Evolutionary conservation across 2,888 invertebrate species (phyloP).

Genomic region (Scaeva pyrastri): DNA sequence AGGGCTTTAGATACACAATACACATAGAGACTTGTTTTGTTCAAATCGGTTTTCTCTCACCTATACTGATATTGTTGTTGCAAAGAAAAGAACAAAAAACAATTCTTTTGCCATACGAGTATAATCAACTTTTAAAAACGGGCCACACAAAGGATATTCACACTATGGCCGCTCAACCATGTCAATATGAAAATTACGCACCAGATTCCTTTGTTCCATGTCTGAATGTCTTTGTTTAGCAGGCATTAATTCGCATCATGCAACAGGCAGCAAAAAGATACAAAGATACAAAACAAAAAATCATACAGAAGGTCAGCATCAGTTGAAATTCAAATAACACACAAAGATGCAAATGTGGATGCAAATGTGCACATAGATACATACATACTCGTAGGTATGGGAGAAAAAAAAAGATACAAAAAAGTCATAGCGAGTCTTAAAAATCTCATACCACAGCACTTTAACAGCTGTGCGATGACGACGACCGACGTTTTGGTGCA

Average conservation of each 20-base stretch:
- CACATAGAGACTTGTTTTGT: slow-evolving; percentile 23
- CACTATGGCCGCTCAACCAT: slow-evolving; percentile 36
- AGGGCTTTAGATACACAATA: slow-evolving; percentile 1
- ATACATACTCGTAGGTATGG: not conserved
- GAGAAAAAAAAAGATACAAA: slow-evolving; percentile 18
- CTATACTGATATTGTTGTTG: not conserved
- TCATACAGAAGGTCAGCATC: slow-evolving; percentile 60
- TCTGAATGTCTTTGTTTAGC: slow-evolving; percentile 24
- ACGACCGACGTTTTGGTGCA: slow-evolving; percentile 39
- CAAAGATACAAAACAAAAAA: slow-evolving; percentile 30
- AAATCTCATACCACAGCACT: slow-evolving; percentile 38
- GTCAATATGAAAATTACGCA: slow-evolving; percentile 66
- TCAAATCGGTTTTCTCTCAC: slow-evolving; percentile 40
- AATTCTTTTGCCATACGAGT: not conserved
- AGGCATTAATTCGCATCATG: slow-evolving; percentile 28
- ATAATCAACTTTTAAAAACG: slow-evolving; percentile 28
- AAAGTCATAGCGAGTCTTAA: slow-evolving; percentile 8
- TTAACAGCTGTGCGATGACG: slow-evolving; percentile 51
- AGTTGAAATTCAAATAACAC: slow-evolving; percentile 41
- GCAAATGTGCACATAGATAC: not conserved
- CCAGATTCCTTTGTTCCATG: slow-evolving; percentile 38
- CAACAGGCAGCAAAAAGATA: slow-evolving; percentile 11
- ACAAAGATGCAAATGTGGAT: slow-evolving; percentile 28
- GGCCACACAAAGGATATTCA: slow-evolving; percentile 67
- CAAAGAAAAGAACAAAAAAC: slow-evolving; percentile 2